phyloP scores from a whole-genome alignment of 1,140 invertebrate genomes.

The Psix sp. region DNA sequence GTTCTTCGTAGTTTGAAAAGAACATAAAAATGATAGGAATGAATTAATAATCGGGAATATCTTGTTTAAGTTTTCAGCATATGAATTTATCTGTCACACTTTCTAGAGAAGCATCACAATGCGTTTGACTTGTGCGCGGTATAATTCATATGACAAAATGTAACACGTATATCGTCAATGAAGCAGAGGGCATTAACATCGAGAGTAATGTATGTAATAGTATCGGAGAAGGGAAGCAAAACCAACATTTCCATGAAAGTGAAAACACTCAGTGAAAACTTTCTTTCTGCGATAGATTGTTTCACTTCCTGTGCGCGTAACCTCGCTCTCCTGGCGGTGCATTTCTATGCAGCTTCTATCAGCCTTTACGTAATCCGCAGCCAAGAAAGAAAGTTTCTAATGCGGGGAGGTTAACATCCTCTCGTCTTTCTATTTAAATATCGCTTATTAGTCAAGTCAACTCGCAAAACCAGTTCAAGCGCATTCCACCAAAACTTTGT shows the following conservation, averaged over 20 bases:
- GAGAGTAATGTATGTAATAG: slow-evolving; percentile 60
- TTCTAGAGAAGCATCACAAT: slow-evolving; percentile 40
- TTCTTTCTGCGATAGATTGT: slow-evolving; percentile 75
- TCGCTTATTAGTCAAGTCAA: slow-evolving; percentile 57
- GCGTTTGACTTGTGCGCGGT: slow-evolving; percentile 35
- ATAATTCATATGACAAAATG: slow-evolving; percentile 40
- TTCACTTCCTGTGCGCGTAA: slow-evolving; percentile 77
- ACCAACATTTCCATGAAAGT: slow-evolving; percentile 75
- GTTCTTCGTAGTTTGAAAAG: no score
- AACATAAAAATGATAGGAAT: no score
- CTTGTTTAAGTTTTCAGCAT: no score
- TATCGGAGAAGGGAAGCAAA: slow-evolving; percentile 54
- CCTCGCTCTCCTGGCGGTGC: slow-evolving; percentile 61
- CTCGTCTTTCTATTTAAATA: slow-evolving; percentile 68
- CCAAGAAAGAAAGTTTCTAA: slow-evolving; percentile 69
- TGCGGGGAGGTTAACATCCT: slow-evolving; percentile 64
- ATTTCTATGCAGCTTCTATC: slow-evolving; percentile 58
- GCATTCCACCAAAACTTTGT: slow-evolving; percentile 42
- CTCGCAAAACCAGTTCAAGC: slow-evolving; percentile 53
- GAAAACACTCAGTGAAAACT: slow-evolving; percentile 76
- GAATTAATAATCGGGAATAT: no score
- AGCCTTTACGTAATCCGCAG: slow-evolving; percentile 60
- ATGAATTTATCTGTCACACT: slow-evolving; percentile 34
- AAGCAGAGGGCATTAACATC: slow-evolving; percentile 57
- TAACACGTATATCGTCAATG: slow-evolving; percentile 53